These are phyloP conservation scores for Larimichthys polyactis DNA, from an alignment of 2,113 vertebrate genomes.

Conservation along the genomic window DNA sequence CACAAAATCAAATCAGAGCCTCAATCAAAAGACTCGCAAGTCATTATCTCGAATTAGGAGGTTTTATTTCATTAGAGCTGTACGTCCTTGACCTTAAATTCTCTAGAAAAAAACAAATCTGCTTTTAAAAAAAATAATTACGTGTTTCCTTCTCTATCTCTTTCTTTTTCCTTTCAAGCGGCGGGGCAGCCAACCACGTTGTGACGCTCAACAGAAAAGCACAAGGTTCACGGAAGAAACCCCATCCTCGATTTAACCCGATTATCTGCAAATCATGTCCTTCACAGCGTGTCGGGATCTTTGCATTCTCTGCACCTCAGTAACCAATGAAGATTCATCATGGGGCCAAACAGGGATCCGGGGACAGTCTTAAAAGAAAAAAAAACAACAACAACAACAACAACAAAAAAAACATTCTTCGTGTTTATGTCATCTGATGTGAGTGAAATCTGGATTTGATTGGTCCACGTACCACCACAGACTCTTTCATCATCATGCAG, in stretches of 20 bases:
- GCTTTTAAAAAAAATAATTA: constrained; percentile 2
- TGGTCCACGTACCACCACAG: constrained; percentile 50
- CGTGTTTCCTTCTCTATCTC: constrained; percentile 6
- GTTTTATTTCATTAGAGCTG: constrained; percentile 22
- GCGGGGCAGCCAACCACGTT: constrained; percentile 97
- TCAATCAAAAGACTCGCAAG: constrained; percentile 20
- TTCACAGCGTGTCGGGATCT: constrained; percentile 75
- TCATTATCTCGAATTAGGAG: constrained; percentile 26
- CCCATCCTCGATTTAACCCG: constrained; percentile 64
- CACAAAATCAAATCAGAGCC: constrained; percentile 36
- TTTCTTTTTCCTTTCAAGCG: constrained; percentile 80
- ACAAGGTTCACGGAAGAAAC: constrained; percentile 69
- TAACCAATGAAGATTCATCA: constrained; percentile 64
- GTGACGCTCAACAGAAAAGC: constrained; percentile 82
- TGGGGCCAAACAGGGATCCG: constrained; percentile 40
- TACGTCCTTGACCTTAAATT: constrained; percentile 13
- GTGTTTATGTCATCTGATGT: constrained; percentile 67
- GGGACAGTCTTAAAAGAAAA: constrained; percentile 14
- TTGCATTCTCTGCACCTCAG: constrained; percentile 58
- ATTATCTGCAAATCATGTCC: constrained; percentile 73
- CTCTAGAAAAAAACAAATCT: not conserved
- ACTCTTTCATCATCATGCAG: constrained; percentile 50
- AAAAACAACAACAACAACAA: not conserved
- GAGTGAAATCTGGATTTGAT: constrained; percentile 65
- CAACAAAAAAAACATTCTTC: constrained; percentile 14